Conservation (phyloP, 2,888 invertebrate species). For the Schizaphis graminum region DNA sequence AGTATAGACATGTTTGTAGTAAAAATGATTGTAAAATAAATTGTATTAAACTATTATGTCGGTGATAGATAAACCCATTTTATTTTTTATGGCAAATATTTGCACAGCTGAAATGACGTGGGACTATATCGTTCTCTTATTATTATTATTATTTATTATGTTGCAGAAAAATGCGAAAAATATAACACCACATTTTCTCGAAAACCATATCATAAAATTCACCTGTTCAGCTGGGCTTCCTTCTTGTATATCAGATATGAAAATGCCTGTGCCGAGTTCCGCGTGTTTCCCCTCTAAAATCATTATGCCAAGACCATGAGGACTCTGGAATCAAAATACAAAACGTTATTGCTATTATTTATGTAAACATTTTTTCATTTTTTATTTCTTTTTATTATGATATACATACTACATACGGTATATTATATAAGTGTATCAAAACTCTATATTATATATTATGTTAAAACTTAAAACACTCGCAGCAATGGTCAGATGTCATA, state of each 20-base stretch:
- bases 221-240: conserved; percentile 90
- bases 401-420: conserved; percentile 12
- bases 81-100: conserved; percentile 51
- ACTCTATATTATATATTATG: conserved; percentile 27
- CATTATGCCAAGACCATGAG: conserved; percentile 90
- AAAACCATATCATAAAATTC: conserved; percentile 66
- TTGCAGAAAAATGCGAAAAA: not conserved
- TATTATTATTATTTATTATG: conserved; percentile 36
- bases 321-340: conserved; percentile 74
- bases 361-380: not conserved
- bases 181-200: not conserved
- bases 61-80: conserved; percentile 36
- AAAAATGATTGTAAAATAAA: conserved; percentile 36
- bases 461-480: conserved; percentile 55
- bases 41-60: not conserved
- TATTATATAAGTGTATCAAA: conserved; percentile 36
- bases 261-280: conserved; percentile 92
- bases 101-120: conserved; percentile 56
- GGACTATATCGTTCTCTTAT: conserved; percentile 7
- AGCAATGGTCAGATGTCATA: conserved; percentile 29
- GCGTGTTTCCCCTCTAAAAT: conserved; percentile 94
- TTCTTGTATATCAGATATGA: conserved; percentile 92
- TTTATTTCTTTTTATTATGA: not conserved
- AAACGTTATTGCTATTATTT: not conserved
- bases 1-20: conserved; percentile 48